These are phyloP conservation scores for Lomographa bimaculata DNA, from an alignment of 2,888 invertebrate species.

Conservation along the genomic window DNA sequence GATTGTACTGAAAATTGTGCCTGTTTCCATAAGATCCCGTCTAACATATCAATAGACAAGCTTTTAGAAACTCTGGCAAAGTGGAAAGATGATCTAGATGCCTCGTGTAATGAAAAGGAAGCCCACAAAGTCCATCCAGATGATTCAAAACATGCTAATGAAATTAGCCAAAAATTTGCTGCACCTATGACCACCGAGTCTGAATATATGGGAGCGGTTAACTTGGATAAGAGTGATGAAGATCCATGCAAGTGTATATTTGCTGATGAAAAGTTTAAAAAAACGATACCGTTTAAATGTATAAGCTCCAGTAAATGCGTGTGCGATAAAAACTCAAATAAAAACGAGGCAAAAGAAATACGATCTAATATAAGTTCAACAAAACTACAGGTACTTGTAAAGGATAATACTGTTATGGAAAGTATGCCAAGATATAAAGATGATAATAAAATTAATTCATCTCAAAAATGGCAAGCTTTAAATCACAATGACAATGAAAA, in stretches of 20 bases:
- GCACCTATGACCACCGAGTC: constrained; percentile 46
- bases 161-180: not conserved
- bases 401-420: constrained; percentile 1
- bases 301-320: constrained; percentile 39
- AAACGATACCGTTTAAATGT: constrained; percentile 36
- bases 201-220: constrained; percentile 60
- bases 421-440: constrained; percentile 1
- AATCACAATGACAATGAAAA: no score
- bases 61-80: constrained; percentile 55
- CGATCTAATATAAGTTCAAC: no score
- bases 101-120: constrained; percentile 6
- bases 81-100: constrained; percentile 47
- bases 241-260: constrained; percentile 43
- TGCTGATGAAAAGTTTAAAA: constrained; percentile 6
- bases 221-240: constrained; percentile 64
- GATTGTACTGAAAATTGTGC: constrained; percentile 47
- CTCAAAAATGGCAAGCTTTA: no score
- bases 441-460: no score
- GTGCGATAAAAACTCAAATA: constrained; percentile 39
- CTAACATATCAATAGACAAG: constrained; percentile 64
- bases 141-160: not conserved
- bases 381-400: constrained; percentile 1
- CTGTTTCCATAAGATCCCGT: constrained; percentile 68
- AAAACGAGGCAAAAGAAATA: no score
- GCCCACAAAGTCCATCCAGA: not conserved